Evolutionary conservation across 2,113 vertebrate genomes (phyloP), one percentile per base, ranked within the genome.

Genomic region (Microcebus ravelobensis): DNA sequence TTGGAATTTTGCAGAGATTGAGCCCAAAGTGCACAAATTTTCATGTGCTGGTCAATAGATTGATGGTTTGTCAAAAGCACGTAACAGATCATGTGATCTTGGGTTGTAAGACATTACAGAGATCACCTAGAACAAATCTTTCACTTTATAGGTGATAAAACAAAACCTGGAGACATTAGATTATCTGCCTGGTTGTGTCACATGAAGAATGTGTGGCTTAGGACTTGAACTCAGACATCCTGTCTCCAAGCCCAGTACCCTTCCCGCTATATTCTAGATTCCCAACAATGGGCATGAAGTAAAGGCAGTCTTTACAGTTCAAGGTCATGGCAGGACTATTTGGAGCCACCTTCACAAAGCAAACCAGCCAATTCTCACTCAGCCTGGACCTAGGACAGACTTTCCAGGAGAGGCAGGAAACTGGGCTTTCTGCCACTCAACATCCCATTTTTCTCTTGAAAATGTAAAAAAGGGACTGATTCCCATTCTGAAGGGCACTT

Each of bases 271-370:
- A 71, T 83, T 88, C 79, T 92, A 94, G 48, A 68, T 36, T 87
- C 57, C 27, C 68, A 94, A 96, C 91, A 96, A 89, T 96, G 93
- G 42, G 29, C 31, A 59, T 70, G 39, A 94, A 96, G 77, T 25
- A 92, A 95, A 77, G 50, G 36, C 61, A 73, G 79, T n/a, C 29
- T n/a, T 31, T 65, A 34, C 7, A 97, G 93, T 93, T 97, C 92
- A 97, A 97, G 95, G 89, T 59, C 84, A 42, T 76, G n/a, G 59
- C 45, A 71, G 15, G 27, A 61, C 65, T 93, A 68, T 57, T 87
- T 61, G 84, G 70, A 93, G 81, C 25, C 0, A 0, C 90, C 34
- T 93, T 93, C 21, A 87, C 25, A 90, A 80, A 92, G 36, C 80
- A 84, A 20, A 50, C 48, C 70, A 34, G 27, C 77, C 50, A 18